Conservation (phyloP, 1,140 invertebrate genomes). For the Ceratosolen solmsi region DNA sequence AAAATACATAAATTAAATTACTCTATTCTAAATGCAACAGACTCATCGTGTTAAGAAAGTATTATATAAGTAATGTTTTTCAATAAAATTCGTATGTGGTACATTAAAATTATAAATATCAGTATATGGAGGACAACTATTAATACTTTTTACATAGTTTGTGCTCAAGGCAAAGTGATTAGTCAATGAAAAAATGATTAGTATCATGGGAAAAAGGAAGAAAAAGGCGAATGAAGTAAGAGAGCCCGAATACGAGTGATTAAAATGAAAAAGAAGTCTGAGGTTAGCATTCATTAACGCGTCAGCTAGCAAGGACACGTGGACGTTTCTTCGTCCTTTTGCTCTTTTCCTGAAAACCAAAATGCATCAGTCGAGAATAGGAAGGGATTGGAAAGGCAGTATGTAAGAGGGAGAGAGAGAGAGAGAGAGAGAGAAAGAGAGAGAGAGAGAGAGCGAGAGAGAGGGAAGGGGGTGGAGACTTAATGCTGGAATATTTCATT, state of each 20-base stretch:
- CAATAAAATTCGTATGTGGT: no score
- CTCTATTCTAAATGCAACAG: no score
- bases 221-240: constrained; percentile 42
- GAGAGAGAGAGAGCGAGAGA: constrained; percentile 18
- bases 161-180: no score
- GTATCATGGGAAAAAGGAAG: constrained; percentile 36
- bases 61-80: no score
- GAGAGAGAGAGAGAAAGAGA: neutral
- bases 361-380: neutral
- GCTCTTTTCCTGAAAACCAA: constrained; percentile 15
- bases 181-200: neutral
- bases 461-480: no score
- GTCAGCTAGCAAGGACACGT: constrained; percentile 59
- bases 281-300: constrained; percentile 41
- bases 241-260: neutral
- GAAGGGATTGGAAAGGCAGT: neutral
- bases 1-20: no score
- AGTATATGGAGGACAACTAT: no score
- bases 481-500: constrained; percentile 57
- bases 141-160: no score
- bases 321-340: constrained; percentile 27
- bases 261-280: constrained; percentile 18
- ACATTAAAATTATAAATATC: no score
- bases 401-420: neutral
- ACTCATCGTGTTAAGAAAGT: no score